These are phyloP conservation scores for Branchinecta lindahli DNA, from an alignment of 1,140 invertebrate species.

Conservation along the genomic window DNA sequence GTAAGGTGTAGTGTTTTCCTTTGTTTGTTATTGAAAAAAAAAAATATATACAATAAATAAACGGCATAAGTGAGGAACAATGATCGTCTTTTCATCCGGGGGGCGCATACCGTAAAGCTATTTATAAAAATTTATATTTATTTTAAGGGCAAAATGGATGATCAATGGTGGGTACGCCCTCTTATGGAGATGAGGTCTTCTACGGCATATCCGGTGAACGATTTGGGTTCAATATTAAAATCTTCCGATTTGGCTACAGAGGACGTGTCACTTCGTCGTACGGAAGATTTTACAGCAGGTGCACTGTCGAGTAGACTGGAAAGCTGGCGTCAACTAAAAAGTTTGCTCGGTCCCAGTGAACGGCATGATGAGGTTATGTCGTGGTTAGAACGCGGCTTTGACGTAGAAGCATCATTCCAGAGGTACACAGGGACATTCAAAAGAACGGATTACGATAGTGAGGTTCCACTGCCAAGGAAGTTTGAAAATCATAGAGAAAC, in stretches of 20 bases:
- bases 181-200: not conserved
- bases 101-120: no score
- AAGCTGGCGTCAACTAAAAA: not conserved
- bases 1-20: not conserved
- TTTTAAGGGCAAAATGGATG: not conserved
- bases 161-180: not conserved
- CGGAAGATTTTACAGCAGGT: not conserved
- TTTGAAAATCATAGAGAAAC: slow-evolving; percentile 6
- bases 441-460: not conserved
- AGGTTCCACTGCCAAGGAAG: not conserved
- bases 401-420: not conserved
- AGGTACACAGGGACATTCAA: not conserved
- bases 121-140: not conserved
- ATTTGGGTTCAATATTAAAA: not conserved
- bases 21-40: not conserved
- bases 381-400: not conserved
- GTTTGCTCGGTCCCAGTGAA: not conserved
- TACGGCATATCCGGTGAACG: no score
- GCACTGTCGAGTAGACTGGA: not conserved
- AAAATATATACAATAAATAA: not conserved
- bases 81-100: not conserved
- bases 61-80: not conserved
- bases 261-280: not conserved
- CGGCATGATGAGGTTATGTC: not conserved
- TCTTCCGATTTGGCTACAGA: not conserved